Base-by-base conservation (phyloP, 2,113 vertebrate species). In the Menura novaehollandiae region DNA sequence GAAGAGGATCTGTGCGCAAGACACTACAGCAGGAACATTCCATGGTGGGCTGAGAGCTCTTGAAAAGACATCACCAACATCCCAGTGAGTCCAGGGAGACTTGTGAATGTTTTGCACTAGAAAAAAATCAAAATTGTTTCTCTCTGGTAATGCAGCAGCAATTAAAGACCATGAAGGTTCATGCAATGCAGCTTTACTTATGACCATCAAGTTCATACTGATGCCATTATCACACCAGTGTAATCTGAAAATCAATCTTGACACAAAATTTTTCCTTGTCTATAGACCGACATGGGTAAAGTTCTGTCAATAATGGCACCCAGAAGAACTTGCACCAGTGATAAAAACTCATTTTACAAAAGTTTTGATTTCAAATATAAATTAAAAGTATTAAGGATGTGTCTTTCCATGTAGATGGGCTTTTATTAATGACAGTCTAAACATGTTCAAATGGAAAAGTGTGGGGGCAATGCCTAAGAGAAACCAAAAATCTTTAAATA, bases 391-490 rank as follows among this genome's bases (percentile, higher is more conserved):
- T 43, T 67, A 90, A 93, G 67, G 11, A 7, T 4, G 7, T 41
- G 13, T 13, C 81, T 91, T 89, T 47, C 51, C 12, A 24, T 35
- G 12, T 14, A 68, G 27, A 30, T 22, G 44, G 13, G 5, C 3
- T 76, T 80, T 75, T 89, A 39, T 52, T 46, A 44, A 17, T 68
- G 44, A 21, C 22, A 60, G n/a, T 60, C 33, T n/a, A 85, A 71
- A 23, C 30, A 67, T 22, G 11, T 60, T 90, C 35, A 72, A 24
- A 63, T 22, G 82, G 22, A 41, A 62, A 74, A 63, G 1, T 71
- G 47, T 12, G 13, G 2, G 3, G 10, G 2, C 1, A 2, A 55
- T 49, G 1, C 5, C 16, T 35, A 19, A 85, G 16, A n/a, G 35
- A 74, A 89, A 69, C 1, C 0, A 30, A 69, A 89, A 67, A n/a